phyloP scores from a whole-genome alignment of 2,888 invertebrate genomes.

The Pyrocoelia pectoralis region DNA sequence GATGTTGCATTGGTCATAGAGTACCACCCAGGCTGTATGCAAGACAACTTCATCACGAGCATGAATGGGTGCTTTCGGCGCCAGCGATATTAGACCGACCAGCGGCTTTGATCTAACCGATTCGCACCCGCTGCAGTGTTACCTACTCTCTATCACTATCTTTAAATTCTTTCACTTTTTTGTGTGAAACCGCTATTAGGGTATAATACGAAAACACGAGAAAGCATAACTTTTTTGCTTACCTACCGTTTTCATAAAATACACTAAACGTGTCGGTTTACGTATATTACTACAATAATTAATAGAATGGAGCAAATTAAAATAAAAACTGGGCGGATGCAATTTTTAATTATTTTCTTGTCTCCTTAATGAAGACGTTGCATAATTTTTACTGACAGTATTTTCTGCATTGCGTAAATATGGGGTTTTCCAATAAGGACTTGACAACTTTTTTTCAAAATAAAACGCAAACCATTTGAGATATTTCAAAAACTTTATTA shows the following conservation, averaged over 20 bases:
- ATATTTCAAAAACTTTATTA: too few relatives aligned
- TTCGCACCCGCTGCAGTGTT: constrained; percentile 51
- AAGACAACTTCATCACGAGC: constrained; percentile 53
- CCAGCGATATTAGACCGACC: constrained; percentile 52
- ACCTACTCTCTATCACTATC: constrained; percentile 24
- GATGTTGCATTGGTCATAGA: constrained; percentile 43
- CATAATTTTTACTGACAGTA: too few relatives aligned
- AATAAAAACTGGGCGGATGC: too few relatives aligned
- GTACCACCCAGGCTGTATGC: constrained; percentile 54
- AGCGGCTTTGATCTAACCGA: constrained; percentile 48
- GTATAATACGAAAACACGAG: not conserved
- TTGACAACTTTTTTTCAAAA: too few relatives aligned
- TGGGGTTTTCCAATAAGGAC: too few relatives aligned
- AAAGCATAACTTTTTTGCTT: not conserved
- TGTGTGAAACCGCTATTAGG: not conserved
- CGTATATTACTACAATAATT: too few relatives aligned
- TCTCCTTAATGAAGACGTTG: too few relatives aligned
- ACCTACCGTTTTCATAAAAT: not conserved
- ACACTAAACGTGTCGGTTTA: too few relatives aligned
- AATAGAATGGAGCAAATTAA: too few relatives aligned
- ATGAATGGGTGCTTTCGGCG: constrained; percentile 55
- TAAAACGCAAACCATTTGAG: too few relatives aligned
- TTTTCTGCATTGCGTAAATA: too few relatives aligned
- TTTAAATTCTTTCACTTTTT: constrained; percentile 11
- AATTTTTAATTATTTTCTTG: too few relatives aligned